phyloP scores from a whole-genome alignment of 2,888 invertebrate genomes.

The Lasioglossum malachurum region DNA sequence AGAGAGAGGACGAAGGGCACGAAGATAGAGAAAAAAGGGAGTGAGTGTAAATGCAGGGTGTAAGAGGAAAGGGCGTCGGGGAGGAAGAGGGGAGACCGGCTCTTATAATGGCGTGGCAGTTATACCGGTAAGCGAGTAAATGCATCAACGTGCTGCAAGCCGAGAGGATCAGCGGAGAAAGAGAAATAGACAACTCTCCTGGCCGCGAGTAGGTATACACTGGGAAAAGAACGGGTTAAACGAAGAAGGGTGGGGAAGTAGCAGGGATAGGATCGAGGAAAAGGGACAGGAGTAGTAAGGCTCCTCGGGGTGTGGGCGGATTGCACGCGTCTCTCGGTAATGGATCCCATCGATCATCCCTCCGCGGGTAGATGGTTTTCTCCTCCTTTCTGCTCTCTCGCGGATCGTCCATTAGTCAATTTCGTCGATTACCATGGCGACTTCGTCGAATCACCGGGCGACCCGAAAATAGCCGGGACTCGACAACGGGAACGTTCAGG shows the following conservation, averaged over 20 bases:
- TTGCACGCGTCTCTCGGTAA: slow-evolving; percentile 78
- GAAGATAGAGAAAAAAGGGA: slow-evolving; percentile 13
- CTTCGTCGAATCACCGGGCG: slow-evolving; percentile 44
- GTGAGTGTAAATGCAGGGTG: slow-evolving; percentile 19
- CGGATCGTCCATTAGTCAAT: slow-evolving; percentile 70
- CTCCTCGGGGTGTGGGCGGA: slow-evolving; percentile 79
- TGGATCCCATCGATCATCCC: slow-evolving; percentile 80
- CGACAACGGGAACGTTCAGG: not conserved
- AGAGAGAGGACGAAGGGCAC: not conserved
- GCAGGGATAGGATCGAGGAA: slow-evolving; percentile 39
- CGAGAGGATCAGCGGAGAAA: slow-evolving; percentile 49
- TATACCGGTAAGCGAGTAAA: slow-evolving; percentile 70
- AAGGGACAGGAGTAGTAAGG: slow-evolving; percentile 48
- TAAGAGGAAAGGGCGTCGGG: slow-evolving; percentile 13
- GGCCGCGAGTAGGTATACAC: slow-evolving; percentile 42
- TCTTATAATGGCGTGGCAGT: slow-evolving; percentile 71
- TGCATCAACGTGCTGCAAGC: slow-evolving; percentile 63
- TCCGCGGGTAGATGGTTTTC: slow-evolving; percentile 66
- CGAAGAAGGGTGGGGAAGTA: not conserved
- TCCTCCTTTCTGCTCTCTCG: slow-evolving; percentile 60
- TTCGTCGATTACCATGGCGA: slow-evolving; percentile 63
- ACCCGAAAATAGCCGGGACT: slow-evolving; percentile 31
- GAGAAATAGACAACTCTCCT: slow-evolving; percentile 62
- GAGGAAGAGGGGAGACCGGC: slow-evolving; percentile 51
- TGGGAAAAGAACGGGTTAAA: slow-evolving; percentile 28